Percentiles rank a stretch among this genome's conserved stretches.
Conservation (phyloP, 2,888 invertebrate genomes). For the Graphium colonna region DNA sequence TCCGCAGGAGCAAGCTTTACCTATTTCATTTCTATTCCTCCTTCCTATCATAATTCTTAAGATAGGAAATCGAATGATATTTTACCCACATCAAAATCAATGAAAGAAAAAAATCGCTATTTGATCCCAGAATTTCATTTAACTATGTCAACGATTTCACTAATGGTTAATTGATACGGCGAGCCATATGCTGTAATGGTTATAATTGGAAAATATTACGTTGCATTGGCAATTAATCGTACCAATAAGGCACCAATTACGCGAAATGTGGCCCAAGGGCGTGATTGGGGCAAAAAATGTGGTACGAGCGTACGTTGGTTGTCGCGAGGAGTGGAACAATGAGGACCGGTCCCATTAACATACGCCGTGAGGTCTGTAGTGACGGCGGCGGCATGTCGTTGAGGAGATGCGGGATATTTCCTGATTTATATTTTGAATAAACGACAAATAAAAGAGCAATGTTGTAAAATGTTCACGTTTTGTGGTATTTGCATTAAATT, state of each 20-base stretch:
- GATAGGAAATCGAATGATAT: no score
- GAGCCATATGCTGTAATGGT: slow-evolving; percentile 5
- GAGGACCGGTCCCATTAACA: slow-evolving; percentile 22
- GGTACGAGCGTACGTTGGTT: slow-evolving; percentile 10
- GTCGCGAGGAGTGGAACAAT: slow-evolving; percentile 23
- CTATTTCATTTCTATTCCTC: no score
- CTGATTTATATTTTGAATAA: not conserved
- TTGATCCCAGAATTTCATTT: no score
- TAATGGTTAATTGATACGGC: slow-evolving; percentile 3
- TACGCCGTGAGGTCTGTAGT: slow-evolving; percentile 15
- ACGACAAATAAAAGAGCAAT: no score
- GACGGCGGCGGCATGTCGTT: not conserved
- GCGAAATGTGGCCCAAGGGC: slow-evolving; percentile 19
- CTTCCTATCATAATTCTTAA: no score
- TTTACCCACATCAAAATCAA: no score
- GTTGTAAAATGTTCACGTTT: no score
- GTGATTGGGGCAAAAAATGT: slow-evolving; percentile 18
- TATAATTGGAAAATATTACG: slow-evolving; percentile 13
- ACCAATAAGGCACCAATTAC: slow-evolving; percentile 22
- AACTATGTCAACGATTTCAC: no score
- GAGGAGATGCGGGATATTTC: not conserved
- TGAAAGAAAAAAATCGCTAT: no score
- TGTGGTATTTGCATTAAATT: no score
- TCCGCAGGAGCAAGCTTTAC: no score
- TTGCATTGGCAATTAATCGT: slow-evolving; percentile 15